A percentile compares a stretch with the other conserved stretches of the same genome.
phyloP scores from a whole-genome alignment of 2,888 invertebrate genomes.

The Philereme transversata region DNA sequence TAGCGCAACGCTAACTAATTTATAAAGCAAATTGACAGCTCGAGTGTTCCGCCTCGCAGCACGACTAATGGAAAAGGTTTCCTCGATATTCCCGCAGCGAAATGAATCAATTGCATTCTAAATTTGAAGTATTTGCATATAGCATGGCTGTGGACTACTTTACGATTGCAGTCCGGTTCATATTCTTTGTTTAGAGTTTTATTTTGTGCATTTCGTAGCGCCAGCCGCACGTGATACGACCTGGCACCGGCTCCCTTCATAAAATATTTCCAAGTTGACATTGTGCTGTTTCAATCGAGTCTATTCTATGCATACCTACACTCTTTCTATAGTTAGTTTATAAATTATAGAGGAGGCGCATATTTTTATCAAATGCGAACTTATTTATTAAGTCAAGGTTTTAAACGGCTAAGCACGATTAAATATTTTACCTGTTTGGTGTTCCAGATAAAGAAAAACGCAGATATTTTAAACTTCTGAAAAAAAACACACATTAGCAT shows the following conservation, averaged over 20 bases:
- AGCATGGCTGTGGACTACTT: constrained; percentile 60
- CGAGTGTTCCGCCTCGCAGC: constrained; percentile 47
- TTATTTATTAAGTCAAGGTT: not conserved
- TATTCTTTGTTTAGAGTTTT: constrained; percentile 71
- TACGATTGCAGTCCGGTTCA: constrained; percentile 63
- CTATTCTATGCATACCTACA: no score
- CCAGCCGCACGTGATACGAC: constrained; percentile 64
- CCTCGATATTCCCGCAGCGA: constrained; percentile 49
- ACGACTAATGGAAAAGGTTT: constrained; percentile 59
- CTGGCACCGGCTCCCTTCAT: constrained; percentile 59
- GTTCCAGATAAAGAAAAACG: not conserved
- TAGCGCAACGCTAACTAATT: constrained; percentile 64
- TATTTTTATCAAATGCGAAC: not conserved
- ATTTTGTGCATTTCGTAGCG: constrained; percentile 69
- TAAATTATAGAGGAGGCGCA: not conserved
- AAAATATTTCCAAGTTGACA: constrained; percentile 72
- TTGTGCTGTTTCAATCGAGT: constrained; percentile 60
- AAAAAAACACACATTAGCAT: constrained; percentile 20
- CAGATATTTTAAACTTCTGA: not conserved
- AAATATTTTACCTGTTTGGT: not conserved
- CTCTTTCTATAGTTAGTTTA: not conserved
- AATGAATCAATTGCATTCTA: constrained; percentile 65
- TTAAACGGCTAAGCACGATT: not conserved
- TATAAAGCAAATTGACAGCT: constrained; percentile 68
- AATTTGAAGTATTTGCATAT: constrained; percentile 61